A percentile compares a stretch with the other conserved stretches of the same genome.
Conservation (phyloP, 2,797 vertebrate species). For the Sebastes jordani region DNA sequence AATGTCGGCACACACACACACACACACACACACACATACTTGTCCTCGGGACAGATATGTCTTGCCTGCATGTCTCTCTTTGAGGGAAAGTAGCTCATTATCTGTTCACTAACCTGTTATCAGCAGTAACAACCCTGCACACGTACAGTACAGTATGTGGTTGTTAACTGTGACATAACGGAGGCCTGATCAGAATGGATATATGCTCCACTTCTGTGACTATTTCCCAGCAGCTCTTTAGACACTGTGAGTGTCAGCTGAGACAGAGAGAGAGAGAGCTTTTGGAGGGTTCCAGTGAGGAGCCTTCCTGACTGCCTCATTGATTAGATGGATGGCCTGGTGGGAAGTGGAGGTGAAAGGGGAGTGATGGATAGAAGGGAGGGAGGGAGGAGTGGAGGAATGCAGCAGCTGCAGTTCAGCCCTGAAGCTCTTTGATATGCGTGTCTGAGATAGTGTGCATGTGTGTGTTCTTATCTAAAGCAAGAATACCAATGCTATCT, state of each 20-base stretch:
- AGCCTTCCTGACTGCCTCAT: background rate
- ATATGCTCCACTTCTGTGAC: too few relatives aligned
- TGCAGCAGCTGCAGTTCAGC: conserved; percentile 44
- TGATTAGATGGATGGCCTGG: background rate
- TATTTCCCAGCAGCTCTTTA: too few relatives aligned
- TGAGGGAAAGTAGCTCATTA: too few relatives aligned
- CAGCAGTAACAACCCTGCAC: too few relatives aligned
- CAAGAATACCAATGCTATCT: conserved; percentile 51
- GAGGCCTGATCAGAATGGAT: too few relatives aligned
- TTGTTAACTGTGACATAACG: too few relatives aligned
- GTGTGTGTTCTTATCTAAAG: conserved; percentile 22
- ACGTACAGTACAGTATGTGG: too few relatives aligned
- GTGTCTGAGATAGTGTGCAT: background rate
- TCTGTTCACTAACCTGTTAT: too few relatives aligned
- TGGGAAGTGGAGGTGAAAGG: background rate
- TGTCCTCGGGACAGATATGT: too few relatives aligned
- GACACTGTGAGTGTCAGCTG: too few relatives aligned
- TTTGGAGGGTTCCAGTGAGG: background rate
- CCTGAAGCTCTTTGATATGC: conserved; percentile 7
- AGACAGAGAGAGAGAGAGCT: too few relatives aligned
- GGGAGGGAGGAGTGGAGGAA: conserved; percentile 26
- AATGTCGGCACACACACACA: background rate
- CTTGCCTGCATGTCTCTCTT: too few relatives aligned
- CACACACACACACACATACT: background rate
- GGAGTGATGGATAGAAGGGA: background rate